Percentiles rank a stretch among this genome's conserved stretches.
Conservation (phyloP, 2,888 invertebrate genomes). For the Thecocarcelia acutangulata region DNA sequence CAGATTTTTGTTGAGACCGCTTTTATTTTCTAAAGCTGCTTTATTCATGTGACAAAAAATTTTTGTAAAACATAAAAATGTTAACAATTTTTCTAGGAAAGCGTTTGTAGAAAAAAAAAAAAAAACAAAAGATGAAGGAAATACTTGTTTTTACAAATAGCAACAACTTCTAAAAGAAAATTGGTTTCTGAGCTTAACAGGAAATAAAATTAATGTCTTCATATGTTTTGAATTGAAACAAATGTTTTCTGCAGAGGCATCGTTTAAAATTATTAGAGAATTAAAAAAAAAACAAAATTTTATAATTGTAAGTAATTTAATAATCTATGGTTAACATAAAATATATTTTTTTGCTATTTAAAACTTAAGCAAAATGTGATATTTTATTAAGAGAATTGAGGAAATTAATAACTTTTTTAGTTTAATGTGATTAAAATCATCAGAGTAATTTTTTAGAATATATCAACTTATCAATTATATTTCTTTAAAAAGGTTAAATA, state of each 20-base stretch:
- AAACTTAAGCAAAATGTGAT: too few relatives aligned
- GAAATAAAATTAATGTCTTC: slow-evolving; percentile 56
- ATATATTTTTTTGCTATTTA: too few relatives aligned
- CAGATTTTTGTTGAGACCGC: slow-evolving; percentile 27
- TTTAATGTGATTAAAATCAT: too few relatives aligned
- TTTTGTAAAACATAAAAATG: slow-evolving; percentile 37
- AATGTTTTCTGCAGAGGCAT: slow-evolving; percentile 57
- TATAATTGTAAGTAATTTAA: too few relatives aligned
- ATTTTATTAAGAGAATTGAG: too few relatives aligned
- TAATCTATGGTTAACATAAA: too few relatives aligned
- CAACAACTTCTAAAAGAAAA: slow-evolving; percentile 13
- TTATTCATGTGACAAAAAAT: slow-evolving; percentile 54
- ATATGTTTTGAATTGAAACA: slow-evolving; percentile 41
- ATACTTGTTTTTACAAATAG: slow-evolving; percentile 2
- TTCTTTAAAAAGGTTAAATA: too few relatives aligned
- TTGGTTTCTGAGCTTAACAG: slow-evolving; percentile 46
- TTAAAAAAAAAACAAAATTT: too few relatives aligned
- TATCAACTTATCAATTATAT: too few relatives aligned
- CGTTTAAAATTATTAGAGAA: slow-evolving; percentile 17
- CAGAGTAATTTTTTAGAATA: too few relatives aligned
- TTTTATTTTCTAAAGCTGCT: neutral
- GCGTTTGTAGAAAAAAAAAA: neutral
- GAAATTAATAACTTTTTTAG: too few relatives aligned
- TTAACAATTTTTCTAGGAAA: slow-evolving; percentile 30
- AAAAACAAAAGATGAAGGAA: slow-evolving; percentile 15